Percentiles rank a stretch among this genome's conserved stretches.
Conservation (phyloP, 1,140 invertebrate genomes). For the Pectinophora gossypiella region DNA sequence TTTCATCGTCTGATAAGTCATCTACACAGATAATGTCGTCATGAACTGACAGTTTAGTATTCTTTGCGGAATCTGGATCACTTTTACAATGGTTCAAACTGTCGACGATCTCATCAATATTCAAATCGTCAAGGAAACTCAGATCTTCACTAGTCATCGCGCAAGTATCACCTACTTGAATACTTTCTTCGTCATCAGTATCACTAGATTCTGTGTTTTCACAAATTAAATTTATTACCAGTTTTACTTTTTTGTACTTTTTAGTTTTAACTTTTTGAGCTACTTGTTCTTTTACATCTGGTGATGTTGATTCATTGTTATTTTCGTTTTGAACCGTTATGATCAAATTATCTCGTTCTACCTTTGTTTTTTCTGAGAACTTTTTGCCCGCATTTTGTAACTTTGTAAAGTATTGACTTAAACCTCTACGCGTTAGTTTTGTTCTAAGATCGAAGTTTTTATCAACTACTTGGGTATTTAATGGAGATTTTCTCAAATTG, state of each 20-base stretch:
- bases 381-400: neutral
- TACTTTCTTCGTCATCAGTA: conserved; percentile 5
- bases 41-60: neutral
- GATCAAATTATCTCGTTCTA: neutral
- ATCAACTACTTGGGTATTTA: neutral
- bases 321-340: neutral
- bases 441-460: conserved; percentile 2
- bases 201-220: conserved; percentile 10
- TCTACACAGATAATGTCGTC: no score
- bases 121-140: conserved; percentile 44
- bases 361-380: neutral
- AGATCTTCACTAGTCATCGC: conserved; percentile 24
- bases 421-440: conserved; percentile 1
- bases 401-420: neutral
- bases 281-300: neutral
- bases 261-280: conserved; percentile 9
- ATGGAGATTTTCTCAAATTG: neutral
- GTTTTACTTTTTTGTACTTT: conserved; percentile 18
- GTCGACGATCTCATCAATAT: conserved; percentile 50
- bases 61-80: neutral
- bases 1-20: no score
- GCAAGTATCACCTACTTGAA: no score
- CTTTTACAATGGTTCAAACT: conserved; percentile 20
- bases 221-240: conserved; percentile 24
- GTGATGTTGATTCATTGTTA: neutral